phyloP scores from a whole-genome alignment of 2,113 vertebrate species.

The Eublepharis macularius region DNA sequence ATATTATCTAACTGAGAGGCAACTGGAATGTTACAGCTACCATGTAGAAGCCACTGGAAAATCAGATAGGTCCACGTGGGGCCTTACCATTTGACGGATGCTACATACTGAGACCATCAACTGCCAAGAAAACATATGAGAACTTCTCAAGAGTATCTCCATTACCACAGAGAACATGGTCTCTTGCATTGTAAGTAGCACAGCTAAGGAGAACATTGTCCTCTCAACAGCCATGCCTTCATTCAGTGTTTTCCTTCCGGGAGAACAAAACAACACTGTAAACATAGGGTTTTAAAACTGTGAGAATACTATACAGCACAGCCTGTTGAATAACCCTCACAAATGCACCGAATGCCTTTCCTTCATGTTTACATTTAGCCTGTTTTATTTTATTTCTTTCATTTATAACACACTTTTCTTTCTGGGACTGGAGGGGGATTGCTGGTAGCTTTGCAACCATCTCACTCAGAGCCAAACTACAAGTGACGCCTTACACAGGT shows the following conservation, averaged over 20 bases:
- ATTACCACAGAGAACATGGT: background rate
- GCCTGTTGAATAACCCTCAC: background rate
- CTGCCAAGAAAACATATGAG: background rate
- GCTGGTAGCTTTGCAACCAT: background rate
- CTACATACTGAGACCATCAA: background rate
- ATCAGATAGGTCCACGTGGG: background rate
- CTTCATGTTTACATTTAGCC: background rate
- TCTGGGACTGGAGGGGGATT: too few species aligned
- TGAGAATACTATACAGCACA: background rate
- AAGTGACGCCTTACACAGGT: too few species aligned
- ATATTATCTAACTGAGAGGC: background rate
- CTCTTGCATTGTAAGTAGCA: background rate
- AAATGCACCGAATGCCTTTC: background rate
- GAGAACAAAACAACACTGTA: background rate
- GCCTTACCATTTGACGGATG: background rate
- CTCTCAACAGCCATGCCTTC: background rate
- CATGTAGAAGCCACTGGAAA: background rate
- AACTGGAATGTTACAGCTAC: background rate
- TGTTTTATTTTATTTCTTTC: too few species aligned
- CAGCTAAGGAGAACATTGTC: background rate
- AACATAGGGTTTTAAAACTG: background rate
- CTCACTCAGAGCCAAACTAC: too few species aligned
- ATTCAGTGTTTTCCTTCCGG: background rate
- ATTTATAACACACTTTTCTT: too few species aligned
- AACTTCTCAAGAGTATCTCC: background rate